Evolutionary conservation across 1,140 invertebrate species (phyloP).

Genomic region (Bombus superbus): DNA sequence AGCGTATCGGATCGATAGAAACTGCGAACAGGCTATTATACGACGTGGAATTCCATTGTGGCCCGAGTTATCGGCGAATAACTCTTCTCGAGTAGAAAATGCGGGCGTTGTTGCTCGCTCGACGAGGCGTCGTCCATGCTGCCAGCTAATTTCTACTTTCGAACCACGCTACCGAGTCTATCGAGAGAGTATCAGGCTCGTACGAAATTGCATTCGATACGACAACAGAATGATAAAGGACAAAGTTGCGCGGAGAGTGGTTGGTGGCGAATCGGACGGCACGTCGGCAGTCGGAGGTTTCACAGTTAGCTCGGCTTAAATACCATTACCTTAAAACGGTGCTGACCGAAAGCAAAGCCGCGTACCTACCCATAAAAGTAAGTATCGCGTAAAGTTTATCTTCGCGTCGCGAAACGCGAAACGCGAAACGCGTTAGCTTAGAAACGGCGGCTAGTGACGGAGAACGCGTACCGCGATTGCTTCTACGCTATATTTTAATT

Average conservation of each 20-base stretch:
- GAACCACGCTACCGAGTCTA: background rate
- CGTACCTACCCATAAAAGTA: conserved; percentile 25
- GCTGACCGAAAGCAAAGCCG: conserved; percentile 18
- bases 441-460: background rate
- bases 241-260: background rate
- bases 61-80: conserved; percentile 12
- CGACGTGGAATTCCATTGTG: conserved; percentile 42
- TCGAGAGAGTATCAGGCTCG: background rate
- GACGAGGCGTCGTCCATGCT: conserved; percentile 3
- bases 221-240: background rate
- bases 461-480: background rate
- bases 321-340: conserved; percentile 17
- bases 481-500: conserved; percentile 36
- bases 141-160: background rate
- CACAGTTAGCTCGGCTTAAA: background rate
- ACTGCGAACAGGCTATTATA: conserved; percentile 37
- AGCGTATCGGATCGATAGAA: conserved; percentile 61
- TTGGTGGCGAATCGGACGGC: background rate
- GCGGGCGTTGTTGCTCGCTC: conserved; percentile 39
- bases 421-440: background rate
- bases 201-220: background rate
- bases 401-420: conserved; percentile 11
- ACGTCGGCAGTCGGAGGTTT: background rate
- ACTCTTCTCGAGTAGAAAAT: conserved; percentile 36
- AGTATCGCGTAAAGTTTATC: conserved; percentile 35